Conservation (phyloP, 1,140 invertebrate genomes). For the Mizuhopecten yessoensis region DNA sequence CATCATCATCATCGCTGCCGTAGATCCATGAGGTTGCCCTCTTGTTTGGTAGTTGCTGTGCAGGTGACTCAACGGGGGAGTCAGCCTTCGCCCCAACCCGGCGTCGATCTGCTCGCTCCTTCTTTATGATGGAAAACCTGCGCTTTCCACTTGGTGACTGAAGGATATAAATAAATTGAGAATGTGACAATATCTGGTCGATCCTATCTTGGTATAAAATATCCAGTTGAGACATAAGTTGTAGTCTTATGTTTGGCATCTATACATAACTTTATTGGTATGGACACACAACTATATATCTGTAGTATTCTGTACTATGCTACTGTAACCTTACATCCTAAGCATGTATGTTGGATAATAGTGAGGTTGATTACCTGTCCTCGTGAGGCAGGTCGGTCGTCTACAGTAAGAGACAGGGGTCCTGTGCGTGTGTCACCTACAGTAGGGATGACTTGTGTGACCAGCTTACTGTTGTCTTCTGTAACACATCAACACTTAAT, state of each 20-base stretch:
- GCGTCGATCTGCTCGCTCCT: neutral
- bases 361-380: conserved; percentile 42
- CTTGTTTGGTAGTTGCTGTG: neutral
- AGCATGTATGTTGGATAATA: too few relatives aligned
- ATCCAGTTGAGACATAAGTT: too few relatives aligned
- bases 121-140: neutral
- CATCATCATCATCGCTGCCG: neutral
- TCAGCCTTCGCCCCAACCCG: neutral
- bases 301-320: too few relatives aligned
- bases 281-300: too few relatives aligned
- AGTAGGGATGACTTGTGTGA: conserved; percentile 48
- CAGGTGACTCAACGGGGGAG: neutral
- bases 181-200: neutral
- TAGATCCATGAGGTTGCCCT: neutral
- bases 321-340: too few relatives aligned
- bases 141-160: conserved; percentile 19
- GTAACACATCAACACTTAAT: too few relatives aligned
- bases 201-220: too few relatives aligned
- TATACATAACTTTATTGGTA: too few relatives aligned
- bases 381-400: conserved; percentile 8
- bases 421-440: conserved; percentile 60
- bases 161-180: neutral
- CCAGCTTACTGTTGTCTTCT: neutral
- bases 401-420: conserved; percentile 57
- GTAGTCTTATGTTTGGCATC: too few relatives aligned